Evolutionary conservation across 2,888 invertebrate genomes (phyloP).

Genomic region (Philereme transversata): DNA sequence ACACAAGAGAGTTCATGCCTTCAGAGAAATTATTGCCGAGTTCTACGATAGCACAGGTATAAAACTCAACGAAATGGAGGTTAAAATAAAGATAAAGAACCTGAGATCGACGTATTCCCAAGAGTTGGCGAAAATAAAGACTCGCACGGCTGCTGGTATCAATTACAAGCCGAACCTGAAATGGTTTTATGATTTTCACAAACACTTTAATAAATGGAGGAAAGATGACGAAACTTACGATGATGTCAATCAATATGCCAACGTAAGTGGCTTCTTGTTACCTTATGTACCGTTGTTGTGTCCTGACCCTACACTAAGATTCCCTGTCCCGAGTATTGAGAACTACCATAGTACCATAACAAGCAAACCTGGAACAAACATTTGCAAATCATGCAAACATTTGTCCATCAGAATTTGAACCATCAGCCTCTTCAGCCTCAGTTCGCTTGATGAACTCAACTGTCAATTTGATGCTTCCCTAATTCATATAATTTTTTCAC

Average conservation of each 20-base stretch:
- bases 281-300: too few species aligned
- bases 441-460: too few species aligned
- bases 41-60: conserved; percentile 60
- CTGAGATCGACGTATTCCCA: conserved; percentile 64
- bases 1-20: conserved; percentile 59
- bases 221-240: conserved; percentile 33
- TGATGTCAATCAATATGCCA: conserved; percentile 33
- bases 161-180: conserved; percentile 58
- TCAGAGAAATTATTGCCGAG: conserved; percentile 54
- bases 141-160: conserved; percentile 44
- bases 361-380: too few species aligned
- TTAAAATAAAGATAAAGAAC: conserved; percentile 63
- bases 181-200: conserved; percentile 66
- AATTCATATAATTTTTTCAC: background rate
- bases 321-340: too few species aligned
- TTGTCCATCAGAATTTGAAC: too few species aligned
- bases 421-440: too few species aligned
- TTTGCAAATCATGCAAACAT: too few species aligned
- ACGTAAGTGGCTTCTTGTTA: conserved; percentile 36
- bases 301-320: too few species aligned
- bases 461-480: too few species aligned
- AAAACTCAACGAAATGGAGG: conserved; percentile 52
- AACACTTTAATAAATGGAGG: conserved; percentile 40
- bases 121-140: conserved; percentile 62
- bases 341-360: too few species aligned